Percentiles rank a stretch among this genome's conserved stretches.
phyloP scores from a whole-genome alignment of 2,888 invertebrate species.

The Nycteola revayana region DNA sequence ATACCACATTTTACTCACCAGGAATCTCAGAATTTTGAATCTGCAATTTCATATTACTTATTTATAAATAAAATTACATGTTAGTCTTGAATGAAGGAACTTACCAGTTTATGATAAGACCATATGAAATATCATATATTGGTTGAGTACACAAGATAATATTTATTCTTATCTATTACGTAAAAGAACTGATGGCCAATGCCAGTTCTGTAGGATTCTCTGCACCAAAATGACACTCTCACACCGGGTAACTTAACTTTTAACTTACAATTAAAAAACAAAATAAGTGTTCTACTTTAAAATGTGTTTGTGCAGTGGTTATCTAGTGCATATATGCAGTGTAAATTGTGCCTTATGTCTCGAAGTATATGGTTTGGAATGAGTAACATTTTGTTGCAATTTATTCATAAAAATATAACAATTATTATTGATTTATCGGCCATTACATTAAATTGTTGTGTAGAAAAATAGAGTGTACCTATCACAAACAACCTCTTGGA shows the following conservation, averaged over 20 bases:
- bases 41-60: constrained; percentile 4
- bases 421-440: constrained; percentile 8
- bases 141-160: constrained; percentile 59
- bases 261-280: constrained; percentile 14
- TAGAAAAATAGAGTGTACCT: background rate
- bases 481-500: constrained; percentile 3
- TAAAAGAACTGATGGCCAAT: constrained; percentile 53
- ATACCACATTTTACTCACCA: constrained; percentile 15
- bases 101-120: constrained; percentile 38
- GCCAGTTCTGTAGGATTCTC: constrained; percentile 65
- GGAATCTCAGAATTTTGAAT: constrained; percentile 6
- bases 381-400: constrained; percentile 7
- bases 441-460: background rate
- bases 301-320: constrained; percentile 29
- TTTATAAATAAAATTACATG: constrained; percentile 23
- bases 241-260: constrained; percentile 64
- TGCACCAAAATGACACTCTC: constrained; percentile 70
- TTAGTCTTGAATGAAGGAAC: constrained; percentile 42
- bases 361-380: constrained; percentile 24
- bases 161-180: constrained; percentile 66
- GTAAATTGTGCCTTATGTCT: constrained; percentile 18
- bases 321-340: constrained; percentile 16
- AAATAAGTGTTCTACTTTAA: constrained; percentile 13
- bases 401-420: constrained; percentile 7
- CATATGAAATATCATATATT: constrained; percentile 40